Evolutionary conservation across 2,888 invertebrate genomes (phyloP).

Genomic region (Quadriops clusia): DNA sequence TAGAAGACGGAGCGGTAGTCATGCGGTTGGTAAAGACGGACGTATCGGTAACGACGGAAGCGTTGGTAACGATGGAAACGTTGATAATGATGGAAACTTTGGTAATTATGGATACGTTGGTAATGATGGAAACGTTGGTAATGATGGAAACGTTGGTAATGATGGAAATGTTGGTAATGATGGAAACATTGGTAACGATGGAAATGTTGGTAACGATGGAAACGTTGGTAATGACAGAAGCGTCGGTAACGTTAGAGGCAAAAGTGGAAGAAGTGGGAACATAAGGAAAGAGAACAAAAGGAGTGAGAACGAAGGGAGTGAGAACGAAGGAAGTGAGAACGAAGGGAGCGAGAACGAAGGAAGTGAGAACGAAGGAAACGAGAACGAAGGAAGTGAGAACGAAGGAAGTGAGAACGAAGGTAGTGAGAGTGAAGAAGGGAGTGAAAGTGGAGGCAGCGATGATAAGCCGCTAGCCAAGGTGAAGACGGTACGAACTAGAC

Average conservation of each 20-base stretch:
- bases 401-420: conserved; percentile 7
- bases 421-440: conserved; percentile 5
- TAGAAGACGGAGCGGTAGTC: no score
- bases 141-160: conserved; percentile 5
- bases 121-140: conserved; percentile 12
- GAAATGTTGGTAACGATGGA: no score
- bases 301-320: no score
- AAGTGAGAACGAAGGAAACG: no score
- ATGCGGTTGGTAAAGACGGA: conserved; percentile 9
- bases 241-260: no score
- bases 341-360: no score
- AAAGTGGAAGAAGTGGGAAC: no score
- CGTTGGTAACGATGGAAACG: conserved; percentile 30
- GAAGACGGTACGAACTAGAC: no score
- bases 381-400: conserved; percentile 7
- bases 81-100: conserved; percentile 22
- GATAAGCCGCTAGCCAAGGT: conserved; percentile 8
- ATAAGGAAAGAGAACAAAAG: no score
- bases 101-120: conserved; percentile 19
- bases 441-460: conserved; percentile 12
- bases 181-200: no score
- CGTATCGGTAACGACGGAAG: conserved; percentile 28
- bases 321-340: no score
- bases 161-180: conserved; percentile 15
- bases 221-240: no score